Base-by-base conservation (phyloP, 2,797 vertebrate species). In the Orestias chungarensis region DNA sequence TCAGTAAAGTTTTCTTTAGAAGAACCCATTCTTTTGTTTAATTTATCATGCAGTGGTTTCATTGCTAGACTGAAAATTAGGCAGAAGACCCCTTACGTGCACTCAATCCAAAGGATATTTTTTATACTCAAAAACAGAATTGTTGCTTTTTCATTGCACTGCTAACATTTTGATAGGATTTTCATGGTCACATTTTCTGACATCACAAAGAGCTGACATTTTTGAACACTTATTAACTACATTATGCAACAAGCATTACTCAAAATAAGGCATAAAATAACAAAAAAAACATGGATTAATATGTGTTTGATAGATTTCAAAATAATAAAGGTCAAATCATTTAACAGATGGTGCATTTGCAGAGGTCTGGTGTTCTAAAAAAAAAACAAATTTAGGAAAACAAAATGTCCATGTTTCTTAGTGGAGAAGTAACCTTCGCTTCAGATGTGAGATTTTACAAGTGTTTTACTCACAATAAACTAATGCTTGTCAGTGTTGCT, bases 401-500 rank as follows among this genome's bases (percentile, higher is more conserved):
- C 1, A 40, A 42, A 62, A 62, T 62, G 35, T 3, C 23, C 38
- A 25, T 0, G 1, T 42, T 62, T 42, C 35, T 25, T 38, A 52
- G 50, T 52, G 25, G 10, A 25, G n/a, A 52, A 11, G 50, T 52
- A 52, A 25, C 25, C n/a, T 52, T 52, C 5, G 50, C 27, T 52
- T 52, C 50, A 62, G 12, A 11, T 62, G 59, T n/a, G n/a, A n/a
- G n/a, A n/a, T n/a, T n/a, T n/a, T n/a, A 42, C 38, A 62, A 62
- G 35, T 38, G n/a, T 62, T 40, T 62, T n/a, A 42, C 35, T 62
- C 23, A 25, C 23, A 62, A 40, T 42, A n/a, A 62, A 25, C 11
- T 40, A 62, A 89, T 83, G 86, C 27, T 92, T 88, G 77, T 89
- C 82, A 87, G 80, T 66, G 74, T 91, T 89, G 90, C 85, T 89